phyloP scores from a whole-genome alignment of 2,113 vertebrate genomes.

The Salminus brasiliensis region DNA sequence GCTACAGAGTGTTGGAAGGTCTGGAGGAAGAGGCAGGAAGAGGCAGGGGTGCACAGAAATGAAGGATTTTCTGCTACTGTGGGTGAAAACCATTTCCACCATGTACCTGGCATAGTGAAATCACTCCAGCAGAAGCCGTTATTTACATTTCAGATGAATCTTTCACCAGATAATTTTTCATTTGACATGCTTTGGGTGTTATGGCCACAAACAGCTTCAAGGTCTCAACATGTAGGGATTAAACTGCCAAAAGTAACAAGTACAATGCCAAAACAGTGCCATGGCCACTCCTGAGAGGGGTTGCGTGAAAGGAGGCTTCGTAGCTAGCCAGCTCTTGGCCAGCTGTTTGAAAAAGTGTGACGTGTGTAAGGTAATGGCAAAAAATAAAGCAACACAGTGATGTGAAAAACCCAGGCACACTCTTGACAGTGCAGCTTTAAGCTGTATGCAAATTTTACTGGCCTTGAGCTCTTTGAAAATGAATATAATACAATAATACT shows the following conservation, averaged over 20 bases:
- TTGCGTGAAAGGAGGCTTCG: neutral
- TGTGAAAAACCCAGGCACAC: conserved; percentile 5
- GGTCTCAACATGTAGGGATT: neutral
- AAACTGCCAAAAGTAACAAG: conserved; percentile 20
- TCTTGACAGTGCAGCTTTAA: neutral
- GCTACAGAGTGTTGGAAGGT: neutral
- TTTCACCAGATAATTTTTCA: neutral
- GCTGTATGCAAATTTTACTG: neutral
- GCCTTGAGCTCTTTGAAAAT: neutral
- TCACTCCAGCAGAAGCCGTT: neutral
- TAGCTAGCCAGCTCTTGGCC: conserved; percentile 11
- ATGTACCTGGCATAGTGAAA: neutral
- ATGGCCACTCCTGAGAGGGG: neutral
- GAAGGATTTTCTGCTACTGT: neutral
- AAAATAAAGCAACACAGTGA: neutral
- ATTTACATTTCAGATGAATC: neutral
- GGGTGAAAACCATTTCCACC: conserved; percentile 5
- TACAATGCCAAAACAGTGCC: neutral
- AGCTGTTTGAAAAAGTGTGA: conserved; percentile 9
- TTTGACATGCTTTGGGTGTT: neutral
- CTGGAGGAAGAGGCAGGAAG: neutral
- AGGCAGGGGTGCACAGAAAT: neutral
- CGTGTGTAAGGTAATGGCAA: neutral
- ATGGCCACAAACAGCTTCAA: neutral
- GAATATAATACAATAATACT: neutral